phyloP scores from a whole-genome alignment of 2,888 invertebrate species.

The Rotaria sp. region DNA sequence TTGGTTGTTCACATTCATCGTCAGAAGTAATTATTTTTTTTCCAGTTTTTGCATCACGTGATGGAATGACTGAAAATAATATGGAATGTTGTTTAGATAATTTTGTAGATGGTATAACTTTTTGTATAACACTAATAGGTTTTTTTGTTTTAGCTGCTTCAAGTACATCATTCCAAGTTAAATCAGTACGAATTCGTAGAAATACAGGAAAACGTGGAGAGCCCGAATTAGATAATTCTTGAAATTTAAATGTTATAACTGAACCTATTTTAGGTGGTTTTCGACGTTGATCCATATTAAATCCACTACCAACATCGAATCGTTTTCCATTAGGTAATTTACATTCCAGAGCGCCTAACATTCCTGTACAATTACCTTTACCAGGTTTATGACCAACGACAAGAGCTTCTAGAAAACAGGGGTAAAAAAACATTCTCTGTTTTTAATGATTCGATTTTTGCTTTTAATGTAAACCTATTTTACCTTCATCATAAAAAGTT shows the following conservation, averaged over 20 bases:
- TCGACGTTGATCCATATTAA: constrained; percentile 43
- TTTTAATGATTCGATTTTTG: no score
- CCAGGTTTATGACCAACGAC: constrained; percentile 50
- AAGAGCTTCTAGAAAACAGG: constrained; percentile 45
- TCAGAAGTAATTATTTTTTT: neutral
- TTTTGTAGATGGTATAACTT: constrained; percentile 38
- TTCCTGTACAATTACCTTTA: constrained; percentile 46
- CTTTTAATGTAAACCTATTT: neutral
- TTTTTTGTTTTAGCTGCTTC: constrained; percentile 45
- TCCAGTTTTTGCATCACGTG: neutral
- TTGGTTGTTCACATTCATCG: neutral
- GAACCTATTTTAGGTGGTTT: constrained; percentile 50
- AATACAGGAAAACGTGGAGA: constrained; percentile 50
- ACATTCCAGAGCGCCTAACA: constrained; percentile 48
- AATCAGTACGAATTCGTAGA: constrained; percentile 44
- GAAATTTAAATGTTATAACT: constrained; percentile 52
- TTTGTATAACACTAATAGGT: neutral
- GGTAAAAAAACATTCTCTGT: no score
- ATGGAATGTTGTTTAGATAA: constrained; percentile 20
- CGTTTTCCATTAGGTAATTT: constrained; percentile 50
- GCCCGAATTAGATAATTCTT: constrained; percentile 50
- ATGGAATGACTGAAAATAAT: constrained; percentile 18
- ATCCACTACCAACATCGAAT: constrained; percentile 48
- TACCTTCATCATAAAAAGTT: constrained; percentile 51
- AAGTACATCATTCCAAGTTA: neutral